A percentile compares a stretch with the other conserved stretches of the same genome.
Conservation (phyloP, 2,888 invertebrate species). For the Drosophila infuscata region DNA sequence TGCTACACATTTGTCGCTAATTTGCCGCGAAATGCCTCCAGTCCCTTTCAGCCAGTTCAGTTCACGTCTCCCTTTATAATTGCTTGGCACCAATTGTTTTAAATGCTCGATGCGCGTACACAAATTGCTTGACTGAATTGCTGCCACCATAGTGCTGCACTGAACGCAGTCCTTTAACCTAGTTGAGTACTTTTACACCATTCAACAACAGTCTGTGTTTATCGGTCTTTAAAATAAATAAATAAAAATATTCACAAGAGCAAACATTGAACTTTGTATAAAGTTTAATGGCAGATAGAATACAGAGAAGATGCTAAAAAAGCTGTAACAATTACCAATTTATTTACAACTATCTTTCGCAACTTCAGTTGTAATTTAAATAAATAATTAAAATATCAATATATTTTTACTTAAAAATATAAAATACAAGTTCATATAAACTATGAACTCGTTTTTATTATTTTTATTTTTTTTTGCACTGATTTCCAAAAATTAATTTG, state of each 20-base stretch:
- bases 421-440: neutral
- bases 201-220: conserved; percentile 22
- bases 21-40: conserved; percentile 58
- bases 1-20: conserved; percentile 70
- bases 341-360: neutral
- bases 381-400: neutral
- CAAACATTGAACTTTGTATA: too few species aligned
- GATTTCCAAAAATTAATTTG: neutral
- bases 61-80: conserved; percentile 58
- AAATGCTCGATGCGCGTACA: conserved; percentile 72
- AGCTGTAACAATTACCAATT: neutral
- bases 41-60: conserved; percentile 8
- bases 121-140: conserved; percentile 73
- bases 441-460: neutral
- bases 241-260: neutral
- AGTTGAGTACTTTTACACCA: conserved; percentile 45
- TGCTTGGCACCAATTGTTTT: conserved; percentile 80
- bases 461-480: neutral
- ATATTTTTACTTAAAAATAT: neutral
- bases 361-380: neutral
- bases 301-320: neutral
- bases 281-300: neutral
- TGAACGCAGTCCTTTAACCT: conserved; percentile 51
- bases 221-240: neutral
- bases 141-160: conserved; percentile 31